phyloP scores from a whole-genome alignment of 2,797 vertebrate genomes.

The Cryptoprocta ferox region DNA sequence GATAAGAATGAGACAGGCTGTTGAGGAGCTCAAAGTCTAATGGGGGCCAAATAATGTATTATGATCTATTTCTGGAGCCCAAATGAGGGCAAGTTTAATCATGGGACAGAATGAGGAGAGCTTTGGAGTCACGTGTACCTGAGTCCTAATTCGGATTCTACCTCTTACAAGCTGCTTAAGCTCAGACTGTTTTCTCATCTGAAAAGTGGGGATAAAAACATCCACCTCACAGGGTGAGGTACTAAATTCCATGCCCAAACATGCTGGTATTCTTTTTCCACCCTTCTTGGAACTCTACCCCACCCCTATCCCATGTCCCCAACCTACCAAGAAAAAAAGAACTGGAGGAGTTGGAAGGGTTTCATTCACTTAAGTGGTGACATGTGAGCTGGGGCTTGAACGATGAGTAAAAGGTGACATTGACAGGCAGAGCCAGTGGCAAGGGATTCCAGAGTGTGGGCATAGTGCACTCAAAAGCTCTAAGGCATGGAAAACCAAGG shows the following conservation, averaged over 20 bases:
- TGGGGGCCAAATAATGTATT: too few relatives aligned
- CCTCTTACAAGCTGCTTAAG: not conserved
- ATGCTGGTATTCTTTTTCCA: not conserved
- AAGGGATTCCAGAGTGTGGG: not conserved
- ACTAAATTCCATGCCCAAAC: not conserved
- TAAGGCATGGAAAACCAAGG: not conserved
- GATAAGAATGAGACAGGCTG: not conserved
- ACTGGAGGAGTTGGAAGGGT: not conserved
- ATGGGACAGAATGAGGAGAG: not conserved
- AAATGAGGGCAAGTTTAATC: not conserved
- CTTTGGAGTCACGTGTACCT: not conserved
- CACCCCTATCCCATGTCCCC: too few relatives aligned
- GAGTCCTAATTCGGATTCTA: not conserved
- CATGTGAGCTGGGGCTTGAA: not conserved
- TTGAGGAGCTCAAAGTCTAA: not conserved
- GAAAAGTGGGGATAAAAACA: not conserved
- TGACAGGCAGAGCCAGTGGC: not conserved
- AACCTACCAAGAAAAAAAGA: not conserved
- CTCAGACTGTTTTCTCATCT: not conserved
- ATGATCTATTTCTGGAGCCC: not conserved
- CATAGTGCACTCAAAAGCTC: not conserved
- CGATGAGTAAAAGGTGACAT: not conserved
- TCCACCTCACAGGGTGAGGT: not conserved
- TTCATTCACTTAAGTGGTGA: not conserved
- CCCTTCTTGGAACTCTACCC: not conserved